Base-by-base conservation (phyloP, 1,140 invertebrate species). In the Acromyrmex charruanus region DNA sequence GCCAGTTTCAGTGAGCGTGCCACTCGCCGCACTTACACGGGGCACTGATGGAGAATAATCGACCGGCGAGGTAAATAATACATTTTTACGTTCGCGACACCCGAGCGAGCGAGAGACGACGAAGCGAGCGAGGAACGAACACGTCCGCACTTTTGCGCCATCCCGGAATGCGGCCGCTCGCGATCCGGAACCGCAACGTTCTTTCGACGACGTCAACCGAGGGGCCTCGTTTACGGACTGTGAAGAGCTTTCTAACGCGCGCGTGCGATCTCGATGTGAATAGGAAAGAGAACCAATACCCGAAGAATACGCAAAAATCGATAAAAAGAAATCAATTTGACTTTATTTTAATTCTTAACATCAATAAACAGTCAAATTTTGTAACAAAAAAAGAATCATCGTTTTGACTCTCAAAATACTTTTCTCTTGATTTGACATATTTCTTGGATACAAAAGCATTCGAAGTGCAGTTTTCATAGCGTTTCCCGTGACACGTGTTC, bases 31-130 rank as follows among this genome's bases (percentile, higher is more conserved):
- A 58, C 16, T 59, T 28, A 28, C 58, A 58, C 21, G 55, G 10
- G 39, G 31, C 44, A 74, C 69, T 51, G 80, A 84, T 84, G 80
- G 80, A 75, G 80, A 84, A 63, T 51, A 75, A 84, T 51, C 80
- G 69, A 18, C 55, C 80, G 55, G 59, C 69, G 53, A 84, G 80
- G 80, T 84, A 84, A 84, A 75, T 75, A 44, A 44, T 10, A 31
- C 39, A 49, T 65, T 39, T 63, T 18, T 16, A 44, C 44, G 3
- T 6, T 28, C 69, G 12, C 18, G 18, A 74, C 35, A 12, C 49
- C 51, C 51, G 51, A 16, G 16, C 51, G 51, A 16, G 16, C 51
- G 51, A 18, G 51, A 16, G 53, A 55, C 9, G 35, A 28, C 9
- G 66, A 28, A 28, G 77, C 49, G 51, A 31, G 49, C 7, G 25